phyloP scores from a whole-genome alignment of 2,888 invertebrate species.

The Polymixis flavicincta region DNA sequence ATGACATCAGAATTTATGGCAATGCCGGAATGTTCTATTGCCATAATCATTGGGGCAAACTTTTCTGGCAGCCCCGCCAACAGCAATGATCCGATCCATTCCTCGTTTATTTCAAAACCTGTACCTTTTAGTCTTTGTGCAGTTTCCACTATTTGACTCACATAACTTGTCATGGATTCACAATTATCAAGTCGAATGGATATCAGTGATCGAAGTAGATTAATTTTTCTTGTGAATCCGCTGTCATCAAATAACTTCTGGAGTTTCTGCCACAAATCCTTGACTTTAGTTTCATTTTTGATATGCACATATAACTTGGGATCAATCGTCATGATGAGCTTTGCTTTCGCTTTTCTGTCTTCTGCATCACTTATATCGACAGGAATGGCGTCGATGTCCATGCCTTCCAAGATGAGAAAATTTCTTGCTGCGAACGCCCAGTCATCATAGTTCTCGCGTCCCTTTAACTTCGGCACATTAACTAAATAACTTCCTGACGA shows the following conservation, averaged over 20 bases:
- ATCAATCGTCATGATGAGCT: too few species aligned
- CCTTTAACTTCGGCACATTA: too few species aligned
- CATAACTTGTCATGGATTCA: conserved; percentile 47
- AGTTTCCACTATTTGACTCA: conserved; percentile 51
- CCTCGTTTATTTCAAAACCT: conserved; percentile 54
- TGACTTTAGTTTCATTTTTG: too few species aligned
- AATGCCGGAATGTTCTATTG: conserved; percentile 39
- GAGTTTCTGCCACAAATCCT: background rate
- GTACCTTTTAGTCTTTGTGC: conserved; percentile 53
- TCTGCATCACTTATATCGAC: too few species aligned
- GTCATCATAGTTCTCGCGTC: too few species aligned
- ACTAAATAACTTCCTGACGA: too few species aligned
- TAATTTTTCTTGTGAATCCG: background rate
- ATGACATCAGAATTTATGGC: conserved; percentile 13
- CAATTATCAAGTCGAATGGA: conserved; percentile 15
- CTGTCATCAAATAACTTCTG: background rate
- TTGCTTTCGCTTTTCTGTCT: too few species aligned
- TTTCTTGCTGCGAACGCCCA: too few species aligned
- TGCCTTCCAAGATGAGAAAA: too few species aligned
- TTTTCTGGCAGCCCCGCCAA: conserved; percentile 57
- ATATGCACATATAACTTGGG: too few species aligned
- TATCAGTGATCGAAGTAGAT: background rate
- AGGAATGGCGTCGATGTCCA: too few species aligned
- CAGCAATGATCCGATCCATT: conserved; percentile 33
- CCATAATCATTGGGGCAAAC: conserved; percentile 40